A percentile compares a stretch with the other conserved stretches of the same genome.
These are phyloP conservation scores for Drosophila rhopaloa DNA, from an alignment of 1,140 invertebrate species.

Conservation along the genomic window DNA sequence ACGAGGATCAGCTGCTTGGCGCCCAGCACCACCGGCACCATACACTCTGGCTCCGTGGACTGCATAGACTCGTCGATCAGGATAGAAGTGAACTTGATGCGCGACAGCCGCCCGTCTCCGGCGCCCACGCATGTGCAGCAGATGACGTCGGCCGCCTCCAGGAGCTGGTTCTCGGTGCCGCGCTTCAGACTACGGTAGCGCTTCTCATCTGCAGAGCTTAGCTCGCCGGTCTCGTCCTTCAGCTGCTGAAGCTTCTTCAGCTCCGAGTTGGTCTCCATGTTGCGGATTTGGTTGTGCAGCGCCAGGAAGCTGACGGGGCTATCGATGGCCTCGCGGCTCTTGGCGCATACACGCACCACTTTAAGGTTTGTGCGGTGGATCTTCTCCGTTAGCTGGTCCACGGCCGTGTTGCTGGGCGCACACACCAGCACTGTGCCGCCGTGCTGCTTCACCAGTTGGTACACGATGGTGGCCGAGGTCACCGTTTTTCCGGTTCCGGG, in stretches of 20 bases:
- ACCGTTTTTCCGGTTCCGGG: conserved; percentile 98
- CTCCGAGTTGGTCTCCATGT: conserved; percentile 95
- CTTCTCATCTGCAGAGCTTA: conserved; percentile 97
- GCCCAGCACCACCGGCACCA: conserved; percentile 99
- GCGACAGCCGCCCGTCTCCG: conserved; percentile 95
- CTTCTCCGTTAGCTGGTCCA: conserved; percentile 99
- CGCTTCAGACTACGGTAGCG: conserved; percentile 96
- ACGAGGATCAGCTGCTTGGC: conserved; percentile 98
- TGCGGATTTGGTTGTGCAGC: conserved; percentile 98
- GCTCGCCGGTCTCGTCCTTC: conserved; percentile 98
- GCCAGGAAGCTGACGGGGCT: conserved; percentile 98
- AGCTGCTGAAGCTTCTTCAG: conserved; percentile 97
- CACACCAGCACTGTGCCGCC: conserved; percentile 98
- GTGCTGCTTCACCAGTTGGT: conserved; percentile 97
- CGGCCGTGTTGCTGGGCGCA: conserved; percentile 99
- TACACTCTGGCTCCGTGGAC: conserved; percentile 98
- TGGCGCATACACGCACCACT: conserved; percentile 98
- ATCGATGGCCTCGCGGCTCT: conserved; percentile 98
- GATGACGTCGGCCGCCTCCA: conserved; percentile 99
- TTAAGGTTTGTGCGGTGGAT: conserved; percentile 99
- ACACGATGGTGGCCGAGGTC: conserved; percentile 99
- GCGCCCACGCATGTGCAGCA: conserved; percentile 99
- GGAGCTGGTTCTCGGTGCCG: conserved; percentile 94
- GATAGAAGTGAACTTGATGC: conserved; percentile 98
- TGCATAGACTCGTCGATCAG: conserved; percentile 99